Conservation (phyloP, 92 coral and sea anemone genomes). For the Chrysogorgia sp. region DNA sequence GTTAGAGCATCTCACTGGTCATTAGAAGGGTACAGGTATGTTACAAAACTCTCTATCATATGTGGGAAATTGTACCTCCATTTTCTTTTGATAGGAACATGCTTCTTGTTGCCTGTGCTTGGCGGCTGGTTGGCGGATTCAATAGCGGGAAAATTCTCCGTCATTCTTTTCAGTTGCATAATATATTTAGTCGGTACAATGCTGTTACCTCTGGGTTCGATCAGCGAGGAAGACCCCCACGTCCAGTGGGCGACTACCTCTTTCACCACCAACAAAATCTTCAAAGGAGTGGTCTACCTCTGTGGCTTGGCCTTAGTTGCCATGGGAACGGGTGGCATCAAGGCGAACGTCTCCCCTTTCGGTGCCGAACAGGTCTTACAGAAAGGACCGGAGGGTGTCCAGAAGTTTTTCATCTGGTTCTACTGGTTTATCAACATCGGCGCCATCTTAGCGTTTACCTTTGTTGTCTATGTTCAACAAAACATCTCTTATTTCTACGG, state of each 20-base stretch:
- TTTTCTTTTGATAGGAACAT: conserved; percentile 67
- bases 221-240: conserved; percentile 45
- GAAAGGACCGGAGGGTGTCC: conserved; percentile 75
- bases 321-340: conserved; percentile 94
- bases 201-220: conserved; percentile 61
- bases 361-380: conserved; percentile 92
- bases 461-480: conserved; percentile 85
- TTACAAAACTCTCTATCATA: too few species aligned
- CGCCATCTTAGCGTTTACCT: conserved; percentile 75
- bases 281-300: conserved; percentile 51
- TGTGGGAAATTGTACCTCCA: neutral
- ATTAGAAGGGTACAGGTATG: too few species aligned
- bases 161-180: conserved; percentile 70
- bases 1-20: too few species aligned
- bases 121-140: conserved; percentile 95
- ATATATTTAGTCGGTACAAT: conserved; percentile 73
- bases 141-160: conserved; percentile 71
- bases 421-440: conserved; percentile 96
- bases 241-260: neutral
- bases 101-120: conserved; percentile 72
- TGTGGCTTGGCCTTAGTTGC: conserved; percentile 73
- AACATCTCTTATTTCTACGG: conserved; percentile 66
- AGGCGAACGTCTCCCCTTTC: conserved; percentile 93
- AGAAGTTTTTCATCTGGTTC: conserved; percentile 92
- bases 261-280: neutral